Evolutionary conservation across 2,888 invertebrate species (phyloP).

Genomic region (Netelia fuscicornis): DNA sequence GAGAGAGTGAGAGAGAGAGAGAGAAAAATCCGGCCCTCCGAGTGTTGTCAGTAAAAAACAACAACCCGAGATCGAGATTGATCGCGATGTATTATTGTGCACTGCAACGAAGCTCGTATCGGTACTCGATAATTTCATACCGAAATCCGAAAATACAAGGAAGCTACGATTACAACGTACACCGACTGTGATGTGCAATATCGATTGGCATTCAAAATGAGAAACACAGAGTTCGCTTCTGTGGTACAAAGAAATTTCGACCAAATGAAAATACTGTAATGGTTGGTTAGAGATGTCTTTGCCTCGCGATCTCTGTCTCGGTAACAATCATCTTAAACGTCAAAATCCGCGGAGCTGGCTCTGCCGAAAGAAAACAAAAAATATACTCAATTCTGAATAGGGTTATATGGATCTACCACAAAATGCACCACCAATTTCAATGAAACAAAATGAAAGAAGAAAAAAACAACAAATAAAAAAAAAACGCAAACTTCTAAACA

Average conservation of each 20-base stretch:
- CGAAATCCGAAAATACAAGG: neutral
- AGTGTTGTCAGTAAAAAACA: constrained; percentile 8
- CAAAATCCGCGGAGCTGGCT: constrained; percentile 60
- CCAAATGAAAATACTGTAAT: constrained; percentile 16
- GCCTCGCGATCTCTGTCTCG: constrained; percentile 42
- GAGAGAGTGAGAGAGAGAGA: constrained; percentile 15
- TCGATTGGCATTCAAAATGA: constrained; percentile 14
- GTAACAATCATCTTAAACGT: constrained; percentile 47
- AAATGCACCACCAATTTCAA: constrained; percentile 8
- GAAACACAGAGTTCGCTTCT: neutral
- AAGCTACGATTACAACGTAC: neutral
- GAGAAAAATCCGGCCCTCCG: constrained; percentile 2
- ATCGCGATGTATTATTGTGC: neutral
- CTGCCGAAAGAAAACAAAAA: constrained; percentile 30
- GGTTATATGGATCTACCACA: neutral
- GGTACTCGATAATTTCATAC: neutral
- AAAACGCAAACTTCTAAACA: constrained; percentile 58
- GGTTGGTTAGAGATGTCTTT: constrained; percentile 34
- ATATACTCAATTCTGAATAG: constrained; percentile 48
- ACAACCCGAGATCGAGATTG: constrained; percentile 22
- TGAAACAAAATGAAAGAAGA: constrained; percentile 17
- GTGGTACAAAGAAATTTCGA: constrained; percentile 13
- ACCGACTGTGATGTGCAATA: constrained; percentile 37
- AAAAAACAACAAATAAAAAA: constrained; percentile 9
- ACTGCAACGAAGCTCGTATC: neutral